These are phyloP conservation scores for Andrena dorsata DNA, from an alignment of 2,888 invertebrate species.

Conservation along the genomic window DNA sequence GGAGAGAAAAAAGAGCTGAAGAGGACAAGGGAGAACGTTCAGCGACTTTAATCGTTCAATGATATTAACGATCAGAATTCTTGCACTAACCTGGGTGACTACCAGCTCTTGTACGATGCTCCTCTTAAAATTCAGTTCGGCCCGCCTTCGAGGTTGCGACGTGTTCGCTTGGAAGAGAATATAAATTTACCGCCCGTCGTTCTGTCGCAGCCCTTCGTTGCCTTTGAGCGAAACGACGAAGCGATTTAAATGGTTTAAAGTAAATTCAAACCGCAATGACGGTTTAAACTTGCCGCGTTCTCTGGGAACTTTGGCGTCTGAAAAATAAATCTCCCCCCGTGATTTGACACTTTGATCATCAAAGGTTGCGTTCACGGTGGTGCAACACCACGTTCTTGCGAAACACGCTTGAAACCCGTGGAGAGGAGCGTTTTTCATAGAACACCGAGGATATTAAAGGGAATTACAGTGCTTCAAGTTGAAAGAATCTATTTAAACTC, in stretches of 20 bases:
- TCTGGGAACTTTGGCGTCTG: background rate
- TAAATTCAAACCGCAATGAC: slow-evolving; percentile 13
- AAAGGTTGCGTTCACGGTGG: background rate
- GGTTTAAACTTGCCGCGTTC: background rate
- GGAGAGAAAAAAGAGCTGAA: background rate
- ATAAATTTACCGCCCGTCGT: slow-evolving; percentile 14
- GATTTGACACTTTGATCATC: background rate
- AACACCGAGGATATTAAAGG: no score
- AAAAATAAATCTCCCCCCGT: slow-evolving; percentile 11
- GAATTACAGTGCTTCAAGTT: no score
- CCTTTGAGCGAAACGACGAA: slow-evolving; percentile 13
- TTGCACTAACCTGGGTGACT: background rate
- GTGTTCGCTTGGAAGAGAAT: slow-evolving; percentile 10
- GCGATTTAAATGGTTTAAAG: slow-evolving; percentile 20
- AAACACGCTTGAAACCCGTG: background rate
- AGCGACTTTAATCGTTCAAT: slow-evolving; percentile 32
- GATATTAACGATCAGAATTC: slow-evolving; percentile 52
- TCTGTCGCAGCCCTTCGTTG: background rate
- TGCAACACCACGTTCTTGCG: background rate
- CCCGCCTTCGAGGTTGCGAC: background rate
- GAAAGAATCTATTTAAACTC: background rate
- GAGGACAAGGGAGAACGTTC: slow-evolving; percentile 2
- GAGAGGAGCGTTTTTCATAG: no score
- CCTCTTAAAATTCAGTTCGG: slow-evolving; percentile 11
- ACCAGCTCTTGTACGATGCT: background rate